Evolutionary conservation across 2,113 vertebrate genomes (phyloP).

Genomic region (Dromiciops gliroides): DNA sequence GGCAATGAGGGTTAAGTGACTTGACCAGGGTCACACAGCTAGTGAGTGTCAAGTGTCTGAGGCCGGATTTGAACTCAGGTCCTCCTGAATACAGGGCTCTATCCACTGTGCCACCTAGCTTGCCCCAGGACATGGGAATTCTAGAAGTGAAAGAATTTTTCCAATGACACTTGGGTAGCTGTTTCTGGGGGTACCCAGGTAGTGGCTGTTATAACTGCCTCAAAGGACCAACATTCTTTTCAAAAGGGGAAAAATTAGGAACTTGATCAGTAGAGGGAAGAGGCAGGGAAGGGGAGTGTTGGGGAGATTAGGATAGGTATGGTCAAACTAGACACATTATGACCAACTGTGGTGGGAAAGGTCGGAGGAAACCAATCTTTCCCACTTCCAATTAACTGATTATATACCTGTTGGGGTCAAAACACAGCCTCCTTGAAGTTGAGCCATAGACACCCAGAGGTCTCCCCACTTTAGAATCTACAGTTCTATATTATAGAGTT

Average conservation of each 20-base stretch:
- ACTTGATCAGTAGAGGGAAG: background rate
- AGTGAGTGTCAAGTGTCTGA: no score
- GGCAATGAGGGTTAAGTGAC: no score
- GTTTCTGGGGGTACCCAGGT: background rate
- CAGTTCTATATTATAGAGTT: background rate
- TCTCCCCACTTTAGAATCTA: background rate
- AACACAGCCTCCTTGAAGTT: background rate
- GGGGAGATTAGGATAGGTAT: background rate
- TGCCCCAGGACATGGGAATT: background rate
- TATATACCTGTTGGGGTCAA: background rate
- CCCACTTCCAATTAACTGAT: background rate
- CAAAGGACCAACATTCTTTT: background rate
- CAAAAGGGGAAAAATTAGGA: background rate
- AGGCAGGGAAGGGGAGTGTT: background rate
- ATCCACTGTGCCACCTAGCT: no score
- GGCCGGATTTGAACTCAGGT: no score
- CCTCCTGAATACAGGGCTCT: no score
- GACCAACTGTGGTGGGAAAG: background rate
- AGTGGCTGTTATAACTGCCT: background rate
- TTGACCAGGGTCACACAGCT: no score
- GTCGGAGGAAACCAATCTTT: background rate
- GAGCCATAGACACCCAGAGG: background rate
- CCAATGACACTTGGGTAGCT: background rate
- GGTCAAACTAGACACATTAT: background rate
- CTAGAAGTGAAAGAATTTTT: background rate